Evolutionary conservation across 2,113 vertebrate genomes (phyloP).

Genomic region (Platycercus adscitus): DNA sequence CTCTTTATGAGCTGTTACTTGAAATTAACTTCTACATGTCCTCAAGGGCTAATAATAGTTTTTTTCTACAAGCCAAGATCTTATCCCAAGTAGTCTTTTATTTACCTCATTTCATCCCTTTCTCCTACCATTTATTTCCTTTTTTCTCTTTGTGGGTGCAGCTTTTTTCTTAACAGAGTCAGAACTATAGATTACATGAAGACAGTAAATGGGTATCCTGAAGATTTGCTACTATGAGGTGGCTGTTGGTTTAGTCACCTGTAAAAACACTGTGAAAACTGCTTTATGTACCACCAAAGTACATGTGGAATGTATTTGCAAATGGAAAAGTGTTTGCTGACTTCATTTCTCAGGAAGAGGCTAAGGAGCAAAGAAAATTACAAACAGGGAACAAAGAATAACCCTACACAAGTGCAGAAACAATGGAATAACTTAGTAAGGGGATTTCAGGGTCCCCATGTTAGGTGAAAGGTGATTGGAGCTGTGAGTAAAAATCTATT

Average conservation of each 20-base stretch:
- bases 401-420: background rate
- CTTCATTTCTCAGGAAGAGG: background rate
- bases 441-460: background rate
- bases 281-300: background rate
- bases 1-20: background rate
- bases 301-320: background rate
- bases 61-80: background rate
- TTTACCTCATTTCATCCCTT: background rate
- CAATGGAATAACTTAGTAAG: background rate
- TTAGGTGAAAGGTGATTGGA: background rate
- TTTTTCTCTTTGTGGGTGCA: background rate
- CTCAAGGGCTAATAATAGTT: background rate
- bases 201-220: background rate
- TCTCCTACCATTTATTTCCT: background rate
- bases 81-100: background rate
- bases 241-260: background rate
- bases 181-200: background rate
- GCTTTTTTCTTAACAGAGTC: background rate
- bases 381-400: background rate
- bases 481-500: background rate
- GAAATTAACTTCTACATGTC: background rate
- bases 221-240: background rate
- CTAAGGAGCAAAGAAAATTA: background rate
- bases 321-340: background rate
- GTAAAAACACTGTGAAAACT: background rate